These are phyloP conservation scores for Xestia rhomboidea DNA, from an alignment of 2,888 invertebrate genomes.

Conservation along the genomic window DNA sequence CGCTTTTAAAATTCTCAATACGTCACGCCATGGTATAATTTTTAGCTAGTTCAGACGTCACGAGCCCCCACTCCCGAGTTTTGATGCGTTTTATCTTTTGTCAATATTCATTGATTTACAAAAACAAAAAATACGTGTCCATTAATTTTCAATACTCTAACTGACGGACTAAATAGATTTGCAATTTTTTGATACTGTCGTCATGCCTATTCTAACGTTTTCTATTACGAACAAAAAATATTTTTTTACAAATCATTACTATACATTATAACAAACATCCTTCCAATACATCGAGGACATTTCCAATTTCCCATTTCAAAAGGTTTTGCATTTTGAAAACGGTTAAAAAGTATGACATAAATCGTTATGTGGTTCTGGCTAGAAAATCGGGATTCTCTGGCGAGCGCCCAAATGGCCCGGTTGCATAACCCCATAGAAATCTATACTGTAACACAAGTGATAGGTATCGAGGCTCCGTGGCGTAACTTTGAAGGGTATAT, in stretches of 20 bases:
- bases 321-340: conserved; percentile 61
- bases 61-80: no score
- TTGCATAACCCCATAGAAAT: conserved; percentile 57
- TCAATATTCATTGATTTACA: no score
- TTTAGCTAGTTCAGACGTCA: no score
- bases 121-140: no score
- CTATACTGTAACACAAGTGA: conserved; percentile 35
- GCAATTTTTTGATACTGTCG: no score
- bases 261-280: not conserved
- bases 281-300: conserved; percentile 32
- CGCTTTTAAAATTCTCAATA: no score
- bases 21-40: no score
- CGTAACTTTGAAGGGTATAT: conserved; percentile 45
- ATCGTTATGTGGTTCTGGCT: conserved; percentile 63
- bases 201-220: no score
- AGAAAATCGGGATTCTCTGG: conserved; percentile 70
- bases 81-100: no score
- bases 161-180: no score
- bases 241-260: not conserved
- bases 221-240: not conserved
- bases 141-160: no score
- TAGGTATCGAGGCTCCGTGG: conserved; percentile 31
- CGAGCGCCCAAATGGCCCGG: conserved; percentile 70
- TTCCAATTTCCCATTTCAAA: conserved; percentile 54
- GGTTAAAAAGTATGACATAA: conserved; percentile 69